A percentile compares a stretch with the other conserved stretches of the same genome.
Evolutionary conservation across 2,797 vertebrate genomes (phyloP).

Genomic region (Enteromius unitaeniatus): DNA sequence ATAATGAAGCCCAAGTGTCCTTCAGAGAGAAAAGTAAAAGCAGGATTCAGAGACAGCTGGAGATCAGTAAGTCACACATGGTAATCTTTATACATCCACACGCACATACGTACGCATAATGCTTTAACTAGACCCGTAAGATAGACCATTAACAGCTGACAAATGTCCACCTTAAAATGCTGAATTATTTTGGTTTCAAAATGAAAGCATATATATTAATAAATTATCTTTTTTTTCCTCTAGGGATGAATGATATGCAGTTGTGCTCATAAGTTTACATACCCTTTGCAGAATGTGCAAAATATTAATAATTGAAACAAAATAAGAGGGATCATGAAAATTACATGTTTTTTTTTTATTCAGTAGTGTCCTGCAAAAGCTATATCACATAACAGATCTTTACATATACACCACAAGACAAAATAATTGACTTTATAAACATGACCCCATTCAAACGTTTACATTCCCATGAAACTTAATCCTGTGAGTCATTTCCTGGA

Average conservation of each 20-base stretch:
- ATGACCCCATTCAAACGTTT: too few relatives aligned
- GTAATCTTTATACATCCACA: background rate
- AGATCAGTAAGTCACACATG: constrained; percentile 88
- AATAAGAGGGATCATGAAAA: too few relatives aligned
- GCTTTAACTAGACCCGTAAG: background rate
- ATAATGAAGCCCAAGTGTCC: constrained; percentile 91
- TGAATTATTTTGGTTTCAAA: background rate
- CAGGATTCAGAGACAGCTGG: constrained; percentile 93
- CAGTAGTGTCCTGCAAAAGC: too few relatives aligned
- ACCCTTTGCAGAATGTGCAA: too few relatives aligned
- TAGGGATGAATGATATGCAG: background rate
- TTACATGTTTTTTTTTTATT: too few relatives aligned
- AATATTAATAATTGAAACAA: too few relatives aligned
- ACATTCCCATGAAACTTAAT: too few relatives aligned
- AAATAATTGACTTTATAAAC: too few relatives aligned
- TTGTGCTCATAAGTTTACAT: too few relatives aligned
- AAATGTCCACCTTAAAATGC: background rate
- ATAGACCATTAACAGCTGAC: background rate
- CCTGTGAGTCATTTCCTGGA: too few relatives aligned
- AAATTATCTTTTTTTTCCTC: background rate
- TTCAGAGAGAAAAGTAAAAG: constrained; percentile 95
- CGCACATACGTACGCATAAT: background rate
- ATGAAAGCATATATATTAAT: background rate
- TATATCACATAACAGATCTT: too few relatives aligned
- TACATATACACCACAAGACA: too few relatives aligned